Base-by-base conservation (phyloP, 2,888 invertebrate genomes). In the Liposcelis brunnea region DNA sequence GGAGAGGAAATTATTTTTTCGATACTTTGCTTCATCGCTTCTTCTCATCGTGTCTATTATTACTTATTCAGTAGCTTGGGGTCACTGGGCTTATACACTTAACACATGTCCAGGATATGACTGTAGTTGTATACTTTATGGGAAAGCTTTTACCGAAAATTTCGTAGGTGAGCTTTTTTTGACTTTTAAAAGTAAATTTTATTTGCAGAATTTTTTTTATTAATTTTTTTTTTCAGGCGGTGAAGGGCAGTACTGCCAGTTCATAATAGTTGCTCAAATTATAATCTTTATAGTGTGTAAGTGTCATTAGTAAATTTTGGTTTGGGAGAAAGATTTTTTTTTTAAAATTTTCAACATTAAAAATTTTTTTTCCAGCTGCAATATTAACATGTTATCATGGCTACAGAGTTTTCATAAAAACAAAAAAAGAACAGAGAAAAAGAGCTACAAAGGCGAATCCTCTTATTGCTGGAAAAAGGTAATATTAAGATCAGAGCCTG, bases 221-320 rank as follows among this genome's bases (percentile, higher is more conserved):
- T 26, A 16, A 15, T 35, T 35, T 35, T 35, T 35, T 40, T 40
- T 40, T 40, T 40, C 40, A 40, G 40, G 40, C 7, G 40, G 40
- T 19, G 19, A 40, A 19, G 19, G 3, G 19, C 19, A 14, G 11
- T 40, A 40, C 11, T 40, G 40, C 19, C 12, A 19, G 12, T 40
- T 18, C 11, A n/a, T 40, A 18, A 40, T 18, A 7, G 10, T 18
- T 19, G 4, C 19, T 18, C 40, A 40, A 21, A 21, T 40, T 40
- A 16, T 21, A 6, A n/a, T 40, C 6, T 19, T 40, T 18, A 40
- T 40, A 14, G 15, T 40, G 7, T 18, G 40, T 40, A 40, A 40
- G 40, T 40, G 4, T 26, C n/a, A n/a, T n/a, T n/a, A n/a, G n/a
- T n/a, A n/a, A n/a, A n/a, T n/a, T n/a, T n/a, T n/a, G n/a, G n/a